Conservation (phyloP, 2,888 invertebrate species). For the Callimorpha dominula region DNA sequence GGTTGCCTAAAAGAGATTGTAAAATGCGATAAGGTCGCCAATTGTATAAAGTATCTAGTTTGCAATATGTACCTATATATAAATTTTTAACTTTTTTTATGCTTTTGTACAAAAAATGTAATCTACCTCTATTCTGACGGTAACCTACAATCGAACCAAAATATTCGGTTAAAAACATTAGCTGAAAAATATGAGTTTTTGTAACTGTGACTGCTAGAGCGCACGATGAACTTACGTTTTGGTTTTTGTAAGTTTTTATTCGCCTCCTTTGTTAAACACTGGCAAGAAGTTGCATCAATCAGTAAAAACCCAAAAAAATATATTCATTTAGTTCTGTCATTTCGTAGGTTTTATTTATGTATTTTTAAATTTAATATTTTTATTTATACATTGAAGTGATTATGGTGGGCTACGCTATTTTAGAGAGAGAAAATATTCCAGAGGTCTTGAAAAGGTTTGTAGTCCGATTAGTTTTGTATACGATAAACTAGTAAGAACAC, state of each 20-base stretch:
- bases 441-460: constrained; percentile 64
- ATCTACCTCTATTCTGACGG: too few species aligned
- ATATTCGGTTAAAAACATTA: too few species aligned
- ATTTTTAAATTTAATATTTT: constrained; percentile 26
- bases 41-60: too few species aligned
- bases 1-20: too few species aligned
- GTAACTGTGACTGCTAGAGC: background rate
- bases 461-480: background rate
- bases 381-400: constrained; percentile 31
- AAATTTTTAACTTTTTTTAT: too few species aligned
- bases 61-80: too few species aligned
- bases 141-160: too few species aligned
- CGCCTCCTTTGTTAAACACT: background rate
- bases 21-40: too few species aligned
- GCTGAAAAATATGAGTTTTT: too few species aligned
- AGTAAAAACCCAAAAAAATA: constrained; percentile 2
- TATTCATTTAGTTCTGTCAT: constrained; percentile 3
- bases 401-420: constrained; percentile 63
- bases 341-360: constrained; percentile 5
- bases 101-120: too few species aligned
- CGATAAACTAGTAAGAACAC: too few species aligned
- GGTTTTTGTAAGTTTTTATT: background rate
- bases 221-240: too few species aligned
- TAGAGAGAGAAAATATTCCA: constrained; percentile 64
- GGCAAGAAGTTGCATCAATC: background rate